Base-by-base conservation (phyloP, 2,113 vertebrate species). In the Nothoprocta perdicaria region DNA sequence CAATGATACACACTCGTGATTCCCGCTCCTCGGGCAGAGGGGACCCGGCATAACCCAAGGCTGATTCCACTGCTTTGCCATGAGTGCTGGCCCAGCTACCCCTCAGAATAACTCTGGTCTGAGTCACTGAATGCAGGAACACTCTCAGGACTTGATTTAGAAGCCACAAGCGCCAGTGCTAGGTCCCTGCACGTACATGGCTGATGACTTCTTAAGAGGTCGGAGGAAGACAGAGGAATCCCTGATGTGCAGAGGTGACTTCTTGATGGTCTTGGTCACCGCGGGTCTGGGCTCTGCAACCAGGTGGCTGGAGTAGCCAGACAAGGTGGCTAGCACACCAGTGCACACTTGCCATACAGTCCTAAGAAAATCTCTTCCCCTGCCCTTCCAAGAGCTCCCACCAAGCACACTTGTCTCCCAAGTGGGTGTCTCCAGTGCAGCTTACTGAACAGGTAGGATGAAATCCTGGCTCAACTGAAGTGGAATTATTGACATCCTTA, bases 321-420 rank as follows among this genome's bases (percentile, higher is more conserved):
- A 43, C 62, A 29, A 29, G 14, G 27, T 27, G 52, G 52, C 26
- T 55, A 27, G 14, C 52, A 29, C 35, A 27, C 24, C 16, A 38
- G 68, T 8, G 14, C 29, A 18, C 2, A 4, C 68, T 33, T 38
- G 18, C 26, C n/a, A 52, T 11, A 19, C 16, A 89, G 48, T 26
- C 40, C 45, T 29, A 21, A 75, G 60, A 33, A 83, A 26, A 92
- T 68, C 52, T 55, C 52, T 52, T 35, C n/a, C 50, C 10, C 50
- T 62, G 24, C 45, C 26, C 50, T 89, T 40, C 84, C 63, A 69
- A 95, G 82, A 87, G 72, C 71, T 89, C 18, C 76, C 61, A 73
- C 50, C 52, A 13, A 26, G 52, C 52, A 53, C 52, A 53, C 75
- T 92, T 75, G 50, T 69, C 85, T 75, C 58, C 79, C 69, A 73